phyloP scores from a whole-genome alignment of 2,113 vertebrate genomes.

The Gobio gobio region DNA sequence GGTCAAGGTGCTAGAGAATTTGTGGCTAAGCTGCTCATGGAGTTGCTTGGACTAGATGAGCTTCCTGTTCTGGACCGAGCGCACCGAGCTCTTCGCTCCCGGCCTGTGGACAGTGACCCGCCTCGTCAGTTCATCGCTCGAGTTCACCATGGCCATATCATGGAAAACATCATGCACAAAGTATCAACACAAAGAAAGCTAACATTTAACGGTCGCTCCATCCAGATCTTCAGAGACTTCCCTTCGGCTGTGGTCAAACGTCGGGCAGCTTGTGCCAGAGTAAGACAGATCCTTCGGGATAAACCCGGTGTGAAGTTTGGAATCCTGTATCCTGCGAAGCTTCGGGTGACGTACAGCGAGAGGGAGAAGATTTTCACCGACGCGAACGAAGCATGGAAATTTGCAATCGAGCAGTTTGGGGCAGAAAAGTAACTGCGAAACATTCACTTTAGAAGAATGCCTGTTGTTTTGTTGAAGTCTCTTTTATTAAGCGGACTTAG shows the following conservation, averaged over 20 bases:
- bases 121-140: neutral
- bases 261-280: neutral
- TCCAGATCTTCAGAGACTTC: neutral
- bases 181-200: neutral
- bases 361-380: too few relatives aligned
- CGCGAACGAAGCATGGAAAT: neutral
- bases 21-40: neutral
- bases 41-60: neutral
- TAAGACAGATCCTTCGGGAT: neutral
- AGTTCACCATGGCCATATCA: neutral
- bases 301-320: neutral
- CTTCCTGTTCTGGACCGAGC: neutral
- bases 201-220: neutral
- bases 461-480: neutral
- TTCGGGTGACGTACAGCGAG: neutral
- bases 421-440: neutral
- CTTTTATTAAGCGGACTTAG: neutral
- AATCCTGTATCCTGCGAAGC: neutral
- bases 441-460: neutral
- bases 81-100: neutral
- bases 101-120: neutral
- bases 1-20: neutral
- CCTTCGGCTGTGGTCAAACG: neutral
- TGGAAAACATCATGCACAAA: neutral
- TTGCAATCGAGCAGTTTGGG: neutral